Evolutionary conservation across 2,888 invertebrate genomes (phyloP), one percentile per base, ranked within the genome.

Genomic region (Melieria picta): DNA sequence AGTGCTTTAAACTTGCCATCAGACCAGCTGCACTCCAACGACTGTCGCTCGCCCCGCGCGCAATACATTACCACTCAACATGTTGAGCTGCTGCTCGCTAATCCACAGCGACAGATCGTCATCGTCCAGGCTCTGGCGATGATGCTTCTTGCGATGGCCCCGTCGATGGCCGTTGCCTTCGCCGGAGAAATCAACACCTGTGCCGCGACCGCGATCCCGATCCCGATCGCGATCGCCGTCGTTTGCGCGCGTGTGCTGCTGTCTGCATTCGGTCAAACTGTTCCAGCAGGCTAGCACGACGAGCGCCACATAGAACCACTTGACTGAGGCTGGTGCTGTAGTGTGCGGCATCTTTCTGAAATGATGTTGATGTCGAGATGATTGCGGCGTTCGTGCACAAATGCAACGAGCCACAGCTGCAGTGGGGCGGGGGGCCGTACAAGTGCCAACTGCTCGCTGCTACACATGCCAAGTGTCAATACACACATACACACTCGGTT

Each of bases 61-160:
- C 62, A 66, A 74, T 73, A 76, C 75, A 74, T 89, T 85, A 95
- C 96, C 96, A 87, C 94, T 95, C 81, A 96, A 93, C 91, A 94
- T 93, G 88, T 95, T 93, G 69, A 96, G 93, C 89, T 96, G 96
- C 79, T 94, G 93, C 83, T 94, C 94, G 85, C 95, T 95, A 82
- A 96, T 96, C 96, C 96, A 96, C 73, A 96, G 88, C 68, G 94
- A 93, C 76, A 95, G 89, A 85, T 94, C 94, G 47, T 82, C 81
- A 58, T 84, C 83, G 4, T 78, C 75, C 13, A 77, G 69, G 55
- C 82, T 80, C 56, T 76, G 68, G n/a, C 79, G 80, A n/a, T 79
- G 79, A 76, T 80, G 79, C 61, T 80, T 80, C 5, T 79, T 80
- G 69, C 13, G 79, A 72, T 78, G 78, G 67, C 78, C 79, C 73